These are phyloP conservation scores for Brachionus rotundiformis DNA, from an alignment of 1,140 invertebrate species.

Conservation along the genomic window DNA sequence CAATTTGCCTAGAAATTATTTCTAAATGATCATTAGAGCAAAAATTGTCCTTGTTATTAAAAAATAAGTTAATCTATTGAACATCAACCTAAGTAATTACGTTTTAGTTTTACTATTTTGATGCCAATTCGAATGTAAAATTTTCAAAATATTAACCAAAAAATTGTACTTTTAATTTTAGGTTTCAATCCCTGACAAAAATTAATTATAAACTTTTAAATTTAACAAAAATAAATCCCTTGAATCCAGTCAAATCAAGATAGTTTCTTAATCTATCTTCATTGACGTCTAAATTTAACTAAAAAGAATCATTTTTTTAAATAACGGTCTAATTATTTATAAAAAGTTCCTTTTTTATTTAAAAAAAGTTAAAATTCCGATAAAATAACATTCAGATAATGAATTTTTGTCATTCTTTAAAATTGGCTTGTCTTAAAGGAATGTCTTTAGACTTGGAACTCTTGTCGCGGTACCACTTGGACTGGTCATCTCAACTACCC, in stretches of 20 bases:
- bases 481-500: neutral
- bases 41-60: neutral
- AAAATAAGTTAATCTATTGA: neutral
- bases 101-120: neutral
- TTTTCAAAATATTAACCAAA: neutral
- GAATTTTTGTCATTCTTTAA: neutral
- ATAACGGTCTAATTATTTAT: neutral
- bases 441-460: neutral
- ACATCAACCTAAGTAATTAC: neutral
- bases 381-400: neutral
- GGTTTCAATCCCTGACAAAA: neutral
- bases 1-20: neutral
- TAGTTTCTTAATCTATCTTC: conserved; percentile 11
- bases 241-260: neutral
- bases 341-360: neutral
- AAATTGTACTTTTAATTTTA: conserved; percentile 39
- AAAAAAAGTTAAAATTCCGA: neutral
- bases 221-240: conserved; percentile 35
- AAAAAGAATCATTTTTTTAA: neutral
- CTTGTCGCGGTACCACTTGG: neutral
- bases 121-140: neutral
- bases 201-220: conserved; percentile 25
- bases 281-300: conserved; percentile 19
- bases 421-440: neutral
- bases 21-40: neutral